Evolutionary conservation across 2,888 invertebrate species (phyloP).

Genomic region (Philaethria dido): DNA sequence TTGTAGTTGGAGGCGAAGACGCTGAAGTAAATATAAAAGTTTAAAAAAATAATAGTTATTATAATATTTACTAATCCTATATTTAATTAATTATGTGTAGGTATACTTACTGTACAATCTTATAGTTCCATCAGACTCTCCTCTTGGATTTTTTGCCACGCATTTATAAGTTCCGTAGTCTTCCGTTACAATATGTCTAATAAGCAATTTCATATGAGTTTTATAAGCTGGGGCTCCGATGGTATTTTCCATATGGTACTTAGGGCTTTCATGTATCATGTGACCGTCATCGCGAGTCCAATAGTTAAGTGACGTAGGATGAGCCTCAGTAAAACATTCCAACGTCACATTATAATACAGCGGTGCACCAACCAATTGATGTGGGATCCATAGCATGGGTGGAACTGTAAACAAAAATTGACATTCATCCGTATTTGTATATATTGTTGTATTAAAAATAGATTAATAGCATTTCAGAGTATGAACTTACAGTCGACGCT

Average conservation of each 20-base stretch:
- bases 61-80: not conserved
- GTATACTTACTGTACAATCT: conserved; percentile 92
- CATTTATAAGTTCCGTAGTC: conserved; percentile 96
- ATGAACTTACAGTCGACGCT: conserved; percentile 95
- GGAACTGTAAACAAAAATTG: conserved; percentile 86
- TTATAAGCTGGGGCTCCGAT: conserved; percentile 90
- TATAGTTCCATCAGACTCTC: conserved; percentile 95
- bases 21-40: too few relatives aligned
- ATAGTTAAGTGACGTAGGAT: conserved; percentile 95
- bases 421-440: not conserved
- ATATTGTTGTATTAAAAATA: not conserved
- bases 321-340: conserved; percentile 95
- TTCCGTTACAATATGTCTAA: conserved; percentile 88
- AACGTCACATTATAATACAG: conserved; percentile 92
- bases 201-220: conserved; percentile 93
- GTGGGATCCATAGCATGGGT: conserved; percentile 96
- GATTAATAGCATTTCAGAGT: not conserved
- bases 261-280: conserved; percentile 93
- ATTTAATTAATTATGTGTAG: not conserved
- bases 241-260: conserved; percentile 91
- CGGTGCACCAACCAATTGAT: conserved; percentile 94
- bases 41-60: conserved; percentile 8
- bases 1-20: conserved; percentile 91
- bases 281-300: conserved; percentile 94
- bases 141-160: conserved; percentile 94